Evolutionary conservation across 2,113 vertebrate species (phyloP).

Genomic region (Odocoileus virginianus): DNA sequence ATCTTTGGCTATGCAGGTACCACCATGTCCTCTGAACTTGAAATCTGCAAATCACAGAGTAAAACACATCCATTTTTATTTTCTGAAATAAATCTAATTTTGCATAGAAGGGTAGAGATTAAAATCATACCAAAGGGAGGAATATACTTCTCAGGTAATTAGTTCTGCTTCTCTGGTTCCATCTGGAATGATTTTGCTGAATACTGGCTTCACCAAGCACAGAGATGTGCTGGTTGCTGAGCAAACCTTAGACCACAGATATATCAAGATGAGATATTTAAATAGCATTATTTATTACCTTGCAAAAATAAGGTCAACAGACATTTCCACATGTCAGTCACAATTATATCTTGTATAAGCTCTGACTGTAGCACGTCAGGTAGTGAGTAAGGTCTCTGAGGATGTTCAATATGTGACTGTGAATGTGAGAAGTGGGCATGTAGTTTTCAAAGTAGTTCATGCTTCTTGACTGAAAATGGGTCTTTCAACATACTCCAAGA

Average conservation of each 20-base stretch:
- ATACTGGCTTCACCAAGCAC: slow-evolving; percentile 21
- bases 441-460: not conserved
- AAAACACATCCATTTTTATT: not conserved
- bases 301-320: not conserved
- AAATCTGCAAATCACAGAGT: slow-evolving; percentile 21
- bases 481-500: not conserved
- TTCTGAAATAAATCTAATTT: slow-evolving; percentile 36
- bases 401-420: not conserved
- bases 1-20: not conserved
- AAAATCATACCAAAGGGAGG: slow-evolving; percentile 20
- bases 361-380: not conserved
- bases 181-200: slow-evolving; percentile 49
- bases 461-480: not conserved
- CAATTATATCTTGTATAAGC: not conserved
- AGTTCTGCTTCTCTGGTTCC: slow-evolving; percentile 41
- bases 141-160: slow-evolving; percentile 45
- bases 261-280: not conserved
- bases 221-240: not conserved
- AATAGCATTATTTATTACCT: not conserved
- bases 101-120: slow-evolving; percentile 1
- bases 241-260: not conserved
- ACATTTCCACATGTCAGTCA: not conserved
- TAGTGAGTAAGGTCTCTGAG: not conserved
- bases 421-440: fast-evolving
- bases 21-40: not conserved